Conservation (phyloP, 2,797 vertebrate species). For the Spea hammondii region DNA sequence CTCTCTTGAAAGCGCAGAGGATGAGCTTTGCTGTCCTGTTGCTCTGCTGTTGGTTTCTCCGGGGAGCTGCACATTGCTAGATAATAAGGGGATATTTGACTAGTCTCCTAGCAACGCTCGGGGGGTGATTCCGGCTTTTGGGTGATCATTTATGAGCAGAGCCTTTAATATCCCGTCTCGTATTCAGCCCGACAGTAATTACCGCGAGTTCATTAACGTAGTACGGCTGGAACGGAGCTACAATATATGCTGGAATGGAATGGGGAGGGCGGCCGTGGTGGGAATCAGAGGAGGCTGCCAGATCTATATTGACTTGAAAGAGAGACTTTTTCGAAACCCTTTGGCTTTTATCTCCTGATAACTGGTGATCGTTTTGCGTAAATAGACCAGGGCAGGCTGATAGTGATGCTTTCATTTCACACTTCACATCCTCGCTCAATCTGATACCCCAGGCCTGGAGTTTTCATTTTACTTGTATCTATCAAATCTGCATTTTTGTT, state of each 20-base stretch:
- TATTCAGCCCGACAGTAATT: constrained; percentile 49
- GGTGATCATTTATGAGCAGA: constrained; percentile 47
- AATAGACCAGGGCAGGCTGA: constrained; percentile 67
- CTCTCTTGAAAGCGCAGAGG: constrained; percentile 16
- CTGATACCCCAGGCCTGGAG: constrained; percentile 22
- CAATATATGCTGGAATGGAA: constrained; percentile 32
- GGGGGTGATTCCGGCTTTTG: constrained; percentile 44
- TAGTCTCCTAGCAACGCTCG: constrained; percentile 51
- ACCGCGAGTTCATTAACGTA: constrained; percentile 48
- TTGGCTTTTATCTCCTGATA: constrained; percentile 67
- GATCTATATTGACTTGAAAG: constrained; percentile 40
- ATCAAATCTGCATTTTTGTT: constrained; percentile 14
- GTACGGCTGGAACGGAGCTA: constrained; percentile 31
- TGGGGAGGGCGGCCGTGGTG: background rate
- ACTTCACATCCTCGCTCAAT: constrained; percentile 59
- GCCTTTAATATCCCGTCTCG: constrained; percentile 51
- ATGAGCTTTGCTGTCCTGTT: constrained; percentile 37
- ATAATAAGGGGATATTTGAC: constrained; percentile 53
- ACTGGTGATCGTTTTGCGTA: constrained; percentile 74
- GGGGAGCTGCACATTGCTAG: constrained; percentile 43
- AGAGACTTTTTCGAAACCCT: constrained; percentile 56
- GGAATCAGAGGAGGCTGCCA: constrained; percentile 3
- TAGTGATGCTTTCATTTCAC: constrained; percentile 84
- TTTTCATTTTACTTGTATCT: constrained; percentile 16
- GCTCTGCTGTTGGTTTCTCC: constrained; percentile 26